Conservation (phyloP, 2,888 invertebrate species). For the Tyria jacobaeae region DNA sequence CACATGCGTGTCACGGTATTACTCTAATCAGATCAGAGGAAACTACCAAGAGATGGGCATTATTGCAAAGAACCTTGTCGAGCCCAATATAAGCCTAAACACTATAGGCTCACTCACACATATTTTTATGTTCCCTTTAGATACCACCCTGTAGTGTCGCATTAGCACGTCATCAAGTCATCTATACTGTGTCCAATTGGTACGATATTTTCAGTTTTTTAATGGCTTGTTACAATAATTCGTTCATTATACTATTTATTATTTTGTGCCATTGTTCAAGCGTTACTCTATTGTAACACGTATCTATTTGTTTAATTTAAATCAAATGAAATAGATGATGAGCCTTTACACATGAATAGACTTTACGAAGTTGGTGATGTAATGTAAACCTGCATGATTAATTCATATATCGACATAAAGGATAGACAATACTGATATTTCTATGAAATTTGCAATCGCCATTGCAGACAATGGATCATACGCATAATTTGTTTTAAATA, state of each 20-base stretch:
- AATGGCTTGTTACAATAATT: background rate
- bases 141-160: background rate
- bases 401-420: conserved; percentile 19
- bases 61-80: background rate
- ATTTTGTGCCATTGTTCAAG: conserved; percentile 10
- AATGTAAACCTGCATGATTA: conserved; percentile 18
- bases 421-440: conserved; percentile 23
- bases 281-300: background rate
- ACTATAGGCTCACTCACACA: too few relatives aligned
- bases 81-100: too few relatives aligned
- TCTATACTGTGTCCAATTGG: background rate
- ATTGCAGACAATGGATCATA: conserved; percentile 6
- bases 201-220: background rate
- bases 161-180: background rate
- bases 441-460: conserved; percentile 32
- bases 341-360: conserved; percentile 1
- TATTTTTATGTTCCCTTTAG: background rate
- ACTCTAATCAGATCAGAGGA: background rate
- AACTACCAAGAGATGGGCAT: background rate
- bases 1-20: background rate
- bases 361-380: conserved; percentile 1
- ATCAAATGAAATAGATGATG: background rate
- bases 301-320: background rate
- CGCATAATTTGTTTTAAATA: background rate
- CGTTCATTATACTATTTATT: background rate